Conservation (phyloP, 1,140 invertebrate species). For the Zeugodacus cucurbitae region DNA sequence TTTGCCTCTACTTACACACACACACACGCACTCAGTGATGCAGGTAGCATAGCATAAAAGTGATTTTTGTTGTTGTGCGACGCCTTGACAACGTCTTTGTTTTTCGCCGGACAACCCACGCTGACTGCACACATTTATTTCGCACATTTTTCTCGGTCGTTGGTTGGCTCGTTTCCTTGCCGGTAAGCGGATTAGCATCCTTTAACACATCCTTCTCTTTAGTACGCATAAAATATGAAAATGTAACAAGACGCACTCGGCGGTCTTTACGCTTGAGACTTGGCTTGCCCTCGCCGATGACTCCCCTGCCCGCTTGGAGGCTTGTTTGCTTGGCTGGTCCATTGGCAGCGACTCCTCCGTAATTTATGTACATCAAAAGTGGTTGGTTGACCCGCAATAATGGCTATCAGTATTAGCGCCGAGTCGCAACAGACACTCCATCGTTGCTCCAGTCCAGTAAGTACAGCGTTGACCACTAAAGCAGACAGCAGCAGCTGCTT, state of each 20-base stretch:
- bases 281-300: too few species aligned
- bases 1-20: not conserved
- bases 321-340: not conserved
- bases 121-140: not conserved
- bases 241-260: not conserved
- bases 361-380: not conserved
- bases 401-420: constrained; percentile 2
- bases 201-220: constrained; percentile 4
- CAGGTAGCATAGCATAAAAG: not conserved
- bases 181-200: constrained; percentile 37
- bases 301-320: too few species aligned
- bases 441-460: not conserved
- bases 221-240: not conserved
- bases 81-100: not conserved
- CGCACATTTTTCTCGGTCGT: not conserved
- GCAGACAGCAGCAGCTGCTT: not conserved
- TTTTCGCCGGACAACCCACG: not conserved
- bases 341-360: not conserved
- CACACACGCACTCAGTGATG: not conserved
- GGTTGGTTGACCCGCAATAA: not conserved
- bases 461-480: not conserved
- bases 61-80: not conserved
- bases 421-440: not conserved
- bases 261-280: not conserved
- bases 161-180: not conserved